Percentiles rank a stretch among this genome's conserved stretches.
Conservation (phyloP, 2,888 invertebrate genomes). For the Dicycla oo region DNA sequence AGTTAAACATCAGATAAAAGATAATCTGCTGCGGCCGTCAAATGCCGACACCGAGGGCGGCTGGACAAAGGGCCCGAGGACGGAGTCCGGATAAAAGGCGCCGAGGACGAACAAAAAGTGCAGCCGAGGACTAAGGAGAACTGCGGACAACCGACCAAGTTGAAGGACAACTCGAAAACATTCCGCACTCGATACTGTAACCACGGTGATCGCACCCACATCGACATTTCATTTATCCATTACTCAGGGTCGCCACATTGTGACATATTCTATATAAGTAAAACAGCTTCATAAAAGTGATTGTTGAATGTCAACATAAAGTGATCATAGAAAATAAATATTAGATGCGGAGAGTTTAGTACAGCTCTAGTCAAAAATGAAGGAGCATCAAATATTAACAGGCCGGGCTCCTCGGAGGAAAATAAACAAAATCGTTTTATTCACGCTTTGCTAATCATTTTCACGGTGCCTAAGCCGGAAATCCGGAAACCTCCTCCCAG, state of each 20-base stretch:
- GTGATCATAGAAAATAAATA: conserved; percentile 48
- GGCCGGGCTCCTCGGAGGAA: conserved; percentile 29
- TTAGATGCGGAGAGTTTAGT: conserved; percentile 48
- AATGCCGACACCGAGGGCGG: not conserved
- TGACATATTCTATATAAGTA: conserved; percentile 2
- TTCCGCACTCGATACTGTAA: not conserved
- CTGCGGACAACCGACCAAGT: not conserved
- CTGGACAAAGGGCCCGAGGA: too few relatives aligned
- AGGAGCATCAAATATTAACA: conserved; percentile 53
- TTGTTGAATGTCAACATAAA: conserved; percentile 47
- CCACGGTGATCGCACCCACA: not conserved
- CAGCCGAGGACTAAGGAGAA: not conserved
- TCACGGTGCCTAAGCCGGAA: conserved; percentile 53
- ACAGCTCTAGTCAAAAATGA: conserved; percentile 48
- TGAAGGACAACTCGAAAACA: not conserved
- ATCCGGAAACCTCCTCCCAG: conserved; percentile 41
- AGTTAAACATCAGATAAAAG: conserved; percentile 27
- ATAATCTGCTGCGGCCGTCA: conserved; percentile 1
- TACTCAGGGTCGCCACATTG: not conserved
- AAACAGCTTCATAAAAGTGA: conserved; percentile 29
- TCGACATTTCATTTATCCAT: not conserved
- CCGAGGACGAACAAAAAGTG: conserved; percentile 9
- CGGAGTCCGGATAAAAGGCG: not conserved
- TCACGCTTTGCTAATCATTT: conserved; percentile 58
- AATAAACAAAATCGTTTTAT: conserved; percentile 59